Conservation (phyloP, 2,113 vertebrate genomes). For the Pan paniscus region DNA sequence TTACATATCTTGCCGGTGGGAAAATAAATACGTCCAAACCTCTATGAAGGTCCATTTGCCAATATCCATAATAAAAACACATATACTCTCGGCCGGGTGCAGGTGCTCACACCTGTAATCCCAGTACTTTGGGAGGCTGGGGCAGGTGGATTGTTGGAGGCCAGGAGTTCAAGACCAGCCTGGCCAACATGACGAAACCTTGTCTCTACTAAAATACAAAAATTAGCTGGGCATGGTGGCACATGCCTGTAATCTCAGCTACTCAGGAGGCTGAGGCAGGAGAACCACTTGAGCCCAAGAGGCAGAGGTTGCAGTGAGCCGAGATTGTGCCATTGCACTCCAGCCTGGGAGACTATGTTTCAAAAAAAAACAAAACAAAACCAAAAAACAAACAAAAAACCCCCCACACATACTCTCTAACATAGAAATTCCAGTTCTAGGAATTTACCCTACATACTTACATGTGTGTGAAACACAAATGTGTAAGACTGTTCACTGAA, state of each 20-base stretch:
- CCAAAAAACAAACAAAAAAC: no score
- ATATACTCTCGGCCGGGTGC: not conserved
- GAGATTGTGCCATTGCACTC: not conserved
- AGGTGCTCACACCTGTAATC: not conserved
- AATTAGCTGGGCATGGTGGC: not conserved
- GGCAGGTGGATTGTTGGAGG: no score
- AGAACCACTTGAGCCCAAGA: not conserved
- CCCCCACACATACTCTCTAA: not conserved
- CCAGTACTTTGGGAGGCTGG: not conserved
- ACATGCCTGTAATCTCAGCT: not conserved
- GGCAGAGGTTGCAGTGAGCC: not conserved
- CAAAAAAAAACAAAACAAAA: not conserved
- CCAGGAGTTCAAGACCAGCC: not conserved
- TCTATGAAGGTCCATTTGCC: not conserved
- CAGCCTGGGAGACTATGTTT: not conserved
- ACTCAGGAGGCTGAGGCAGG: not conserved
- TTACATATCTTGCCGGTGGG: not conserved
- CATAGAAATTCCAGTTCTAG: conserved; percentile 14
- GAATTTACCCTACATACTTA: not conserved
- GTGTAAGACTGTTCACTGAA: not conserved
- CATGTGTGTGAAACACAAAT: not conserved
- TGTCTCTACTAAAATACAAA: not conserved
- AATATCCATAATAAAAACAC: not conserved
- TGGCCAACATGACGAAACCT: not conserved
- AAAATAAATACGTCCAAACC: not conserved